These are phyloP conservation scores for Halocynthia roretzi DNA, from an alignment of 23 tunicate genomes.

Conservation along the genomic window DNA sequence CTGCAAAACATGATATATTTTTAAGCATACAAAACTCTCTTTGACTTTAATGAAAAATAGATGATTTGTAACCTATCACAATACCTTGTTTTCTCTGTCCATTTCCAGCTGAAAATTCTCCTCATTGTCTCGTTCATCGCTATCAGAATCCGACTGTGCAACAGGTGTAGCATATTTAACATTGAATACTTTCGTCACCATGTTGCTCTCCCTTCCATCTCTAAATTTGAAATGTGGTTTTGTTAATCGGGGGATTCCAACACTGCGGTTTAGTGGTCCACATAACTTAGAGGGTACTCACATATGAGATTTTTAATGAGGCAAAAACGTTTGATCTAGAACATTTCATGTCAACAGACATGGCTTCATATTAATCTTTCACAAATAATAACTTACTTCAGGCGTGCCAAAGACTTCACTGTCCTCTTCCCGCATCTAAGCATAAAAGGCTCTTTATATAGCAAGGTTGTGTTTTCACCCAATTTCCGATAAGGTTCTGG, in stretches of 20 bases:
- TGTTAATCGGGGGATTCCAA: background rate
- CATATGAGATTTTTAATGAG: no score
- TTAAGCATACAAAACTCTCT: background rate
- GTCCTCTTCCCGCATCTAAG: constrained; percentile 81
- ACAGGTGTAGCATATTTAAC: constrained; percentile 72
- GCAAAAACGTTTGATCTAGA: no score
- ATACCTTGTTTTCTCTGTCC: constrained; percentile 43
- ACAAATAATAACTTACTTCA: constrained; percentile 29
- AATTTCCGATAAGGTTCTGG: constrained; percentile 76
- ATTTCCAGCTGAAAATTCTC: constrained; percentile 52
- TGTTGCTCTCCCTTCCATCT: constrained; percentile 94
- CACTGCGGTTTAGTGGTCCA: background rate
- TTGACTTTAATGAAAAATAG: background rate
- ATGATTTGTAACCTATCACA: background rate
- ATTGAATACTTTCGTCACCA: constrained; percentile 89
- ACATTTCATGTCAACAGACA: no score
- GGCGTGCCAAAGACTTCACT: constrained; percentile 75
- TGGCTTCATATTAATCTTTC: no score
- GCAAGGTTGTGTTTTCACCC: constrained; percentile 85
- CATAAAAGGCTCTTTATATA: constrained; percentile 89
- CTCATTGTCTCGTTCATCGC: constrained; percentile 43
- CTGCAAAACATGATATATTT: background rate
- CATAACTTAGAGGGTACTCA: background rate
- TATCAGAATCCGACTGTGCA: constrained; percentile 19
- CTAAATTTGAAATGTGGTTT: constrained; percentile 13